A percentile compares a stretch with the other conserved stretches of the same genome.
These are phyloP conservation scores for Echinops telfairi DNA, from an alignment of 2,113 vertebrate genomes.

Conservation along the genomic window DNA sequence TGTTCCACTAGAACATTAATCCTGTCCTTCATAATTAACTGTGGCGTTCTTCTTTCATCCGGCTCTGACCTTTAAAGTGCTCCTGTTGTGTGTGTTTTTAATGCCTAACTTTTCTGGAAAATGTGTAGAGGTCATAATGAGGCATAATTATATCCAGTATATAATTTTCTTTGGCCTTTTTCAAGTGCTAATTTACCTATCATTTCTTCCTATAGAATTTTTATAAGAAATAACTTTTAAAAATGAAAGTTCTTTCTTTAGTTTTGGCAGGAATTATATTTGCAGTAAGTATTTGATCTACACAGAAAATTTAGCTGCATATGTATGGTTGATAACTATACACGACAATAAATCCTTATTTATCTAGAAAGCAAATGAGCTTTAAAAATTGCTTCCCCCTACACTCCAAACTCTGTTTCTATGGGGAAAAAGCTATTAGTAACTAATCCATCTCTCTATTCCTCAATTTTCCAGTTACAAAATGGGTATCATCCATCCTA, in stretches of 20 bases:
- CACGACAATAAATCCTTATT: slow-evolving; percentile 46
- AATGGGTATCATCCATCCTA: background rate
- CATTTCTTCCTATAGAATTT: slow-evolving; percentile 79
- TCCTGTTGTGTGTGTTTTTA: slow-evolving; percentile 80
- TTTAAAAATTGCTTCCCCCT: slow-evolving; percentile 29
- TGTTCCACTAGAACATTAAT: slow-evolving; percentile 69
- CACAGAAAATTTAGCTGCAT: slow-evolving; percentile 31
- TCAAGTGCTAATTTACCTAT: slow-evolving; percentile 82
- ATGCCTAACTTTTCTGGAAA: slow-evolving; percentile 81
- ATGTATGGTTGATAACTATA: background rate
- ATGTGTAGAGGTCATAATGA: slow-evolving; percentile 83
- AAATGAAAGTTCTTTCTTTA: slow-evolving; percentile 69
- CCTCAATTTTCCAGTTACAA: slow-evolving; percentile 6
- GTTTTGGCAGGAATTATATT: slow-evolving; percentile 59
- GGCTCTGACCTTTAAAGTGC: slow-evolving; percentile 82
- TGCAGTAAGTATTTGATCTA: slow-evolving; percentile 50
- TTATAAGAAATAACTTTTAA: slow-evolving; percentile 66
- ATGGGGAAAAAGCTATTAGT: slow-evolving; percentile 6
- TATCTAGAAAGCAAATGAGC: slow-evolving; percentile 33
- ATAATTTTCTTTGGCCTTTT: slow-evolving; percentile 84
- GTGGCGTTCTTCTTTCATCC: slow-evolving; percentile 80
- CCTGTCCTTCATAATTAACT: slow-evolving; percentile 78
- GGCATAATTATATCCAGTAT: slow-evolving; percentile 82
- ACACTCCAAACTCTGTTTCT: background rate
- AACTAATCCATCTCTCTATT: background rate